phyloP scores from a whole-genome alignment of 1,140 invertebrate genomes.

The Anoplolepis gracilipes region DNA sequence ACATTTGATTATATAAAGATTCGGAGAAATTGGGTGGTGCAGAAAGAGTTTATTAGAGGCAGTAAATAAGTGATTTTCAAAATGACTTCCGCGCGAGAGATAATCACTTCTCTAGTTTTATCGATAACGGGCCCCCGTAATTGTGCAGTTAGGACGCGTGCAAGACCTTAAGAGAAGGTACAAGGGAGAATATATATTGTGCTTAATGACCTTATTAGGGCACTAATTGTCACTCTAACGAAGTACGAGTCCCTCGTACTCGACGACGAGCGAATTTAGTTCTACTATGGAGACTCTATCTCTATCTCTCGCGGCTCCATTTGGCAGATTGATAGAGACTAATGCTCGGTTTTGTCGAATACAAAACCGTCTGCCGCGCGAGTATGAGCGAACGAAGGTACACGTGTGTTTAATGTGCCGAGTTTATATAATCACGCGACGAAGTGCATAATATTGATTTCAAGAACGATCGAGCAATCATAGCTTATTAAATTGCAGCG shows the following conservation, averaged over 20 bases:
- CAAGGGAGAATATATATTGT: slow-evolving; percentile 63
- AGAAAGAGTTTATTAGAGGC: slow-evolving; percentile 26
- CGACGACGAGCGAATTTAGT: slow-evolving; percentile 57
- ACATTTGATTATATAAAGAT: slow-evolving; percentile 18
- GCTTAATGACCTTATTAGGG: slow-evolving; percentile 78
- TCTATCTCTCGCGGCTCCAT: slow-evolving; percentile 61
- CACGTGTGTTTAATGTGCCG: not conserved
- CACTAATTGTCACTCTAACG: slow-evolving; percentile 78
- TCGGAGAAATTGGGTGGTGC: slow-evolving; percentile 17
- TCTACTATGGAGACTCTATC: slow-evolving; percentile 23
- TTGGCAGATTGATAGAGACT: slow-evolving; percentile 75
- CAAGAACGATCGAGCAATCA: slow-evolving; percentile 33
- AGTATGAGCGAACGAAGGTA: not conserved
- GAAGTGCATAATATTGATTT: slow-evolving; percentile 19
- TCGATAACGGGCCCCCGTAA: slow-evolving; percentile 51
- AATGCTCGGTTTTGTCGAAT: slow-evolving; percentile 65
- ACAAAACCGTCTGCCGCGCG: slow-evolving; percentile 27
- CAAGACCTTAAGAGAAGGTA: slow-evolving; percentile 19
- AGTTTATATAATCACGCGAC: slow-evolving; percentile 24
- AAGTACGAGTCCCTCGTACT: slow-evolving; percentile 70
- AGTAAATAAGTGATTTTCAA: slow-evolving; percentile 17
- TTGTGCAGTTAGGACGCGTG: slow-evolving; percentile 58
- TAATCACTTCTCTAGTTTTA: slow-evolving; percentile 46
- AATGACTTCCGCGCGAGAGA: slow-evolving; percentile 43
- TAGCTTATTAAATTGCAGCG: not conserved